Evolutionary conservation across 1,140 invertebrate species (phyloP).

Genomic region (Diorhabda carinulata): DNA sequence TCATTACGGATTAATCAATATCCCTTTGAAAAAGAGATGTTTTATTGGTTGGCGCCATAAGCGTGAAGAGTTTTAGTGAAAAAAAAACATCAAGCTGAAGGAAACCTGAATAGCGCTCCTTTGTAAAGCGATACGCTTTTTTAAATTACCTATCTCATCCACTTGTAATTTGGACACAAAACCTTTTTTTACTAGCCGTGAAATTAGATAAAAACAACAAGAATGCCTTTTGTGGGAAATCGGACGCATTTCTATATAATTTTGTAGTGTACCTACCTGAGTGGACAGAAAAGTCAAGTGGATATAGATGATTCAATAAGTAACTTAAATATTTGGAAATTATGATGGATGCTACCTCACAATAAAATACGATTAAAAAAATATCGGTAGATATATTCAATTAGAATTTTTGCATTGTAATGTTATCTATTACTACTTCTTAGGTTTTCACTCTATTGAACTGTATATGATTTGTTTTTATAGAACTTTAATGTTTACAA

Average conservation of each 20-base stretch:
- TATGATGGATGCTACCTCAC: no score
- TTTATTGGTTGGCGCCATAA: slow-evolving; percentile 1
- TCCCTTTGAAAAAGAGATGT: background rate
- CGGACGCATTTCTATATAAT: background rate
- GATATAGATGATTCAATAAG: background rate
- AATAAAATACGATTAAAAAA: no score
- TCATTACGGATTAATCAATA: background rate
- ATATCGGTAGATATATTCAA: no score
- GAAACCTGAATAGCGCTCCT: background rate
- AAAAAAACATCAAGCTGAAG: background rate
- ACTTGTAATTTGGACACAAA: slow-evolving; percentile 1
- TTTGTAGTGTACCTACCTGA: background rate
- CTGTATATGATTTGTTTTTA: no score
- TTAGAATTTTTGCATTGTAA: no score
- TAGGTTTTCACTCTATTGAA: no score
- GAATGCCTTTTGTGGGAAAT: slow-evolving; percentile 1
- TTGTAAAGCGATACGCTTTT: background rate
- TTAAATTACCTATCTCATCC: slow-evolving; percentile 2
- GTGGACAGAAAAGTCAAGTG: background rate
- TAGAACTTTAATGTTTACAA: no score
- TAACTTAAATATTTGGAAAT: background rate
- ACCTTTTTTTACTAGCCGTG: slow-evolving; percentile 1
- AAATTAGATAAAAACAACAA: slow-evolving; percentile 1
- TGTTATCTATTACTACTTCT: no score
- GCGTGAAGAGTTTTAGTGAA: background rate